Conservation (phyloP, 2,888 invertebrate genomes). For the Sarcophaga variegata region DNA sequence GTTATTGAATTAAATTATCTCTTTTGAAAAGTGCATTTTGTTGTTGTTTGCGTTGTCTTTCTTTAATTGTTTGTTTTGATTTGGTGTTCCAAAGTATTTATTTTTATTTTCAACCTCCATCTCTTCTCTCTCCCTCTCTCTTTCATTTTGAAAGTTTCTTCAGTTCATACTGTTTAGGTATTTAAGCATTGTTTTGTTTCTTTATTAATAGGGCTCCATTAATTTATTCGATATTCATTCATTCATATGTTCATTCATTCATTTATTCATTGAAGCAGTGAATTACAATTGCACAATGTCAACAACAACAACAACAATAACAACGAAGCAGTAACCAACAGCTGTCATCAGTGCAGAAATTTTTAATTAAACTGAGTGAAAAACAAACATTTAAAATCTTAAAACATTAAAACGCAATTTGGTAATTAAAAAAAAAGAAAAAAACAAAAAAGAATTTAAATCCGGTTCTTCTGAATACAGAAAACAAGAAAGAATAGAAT, state of each 20-base stretch:
- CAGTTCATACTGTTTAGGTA: constrained; percentile 22
- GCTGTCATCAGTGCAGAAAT: constrained; percentile 26
- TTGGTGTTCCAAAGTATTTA: background rate
- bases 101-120: background rate
- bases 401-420: background rate
- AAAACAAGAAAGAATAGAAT: background rate
- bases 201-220: constrained; percentile 40
- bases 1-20: background rate
- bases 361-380: constrained; percentile 1
- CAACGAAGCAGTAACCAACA: background rate
- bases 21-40: background rate
- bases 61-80: constrained; percentile 5
- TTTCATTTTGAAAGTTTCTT: background rate
- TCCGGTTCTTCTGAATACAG: background rate
- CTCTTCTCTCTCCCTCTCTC: background rate
- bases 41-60: background rate
- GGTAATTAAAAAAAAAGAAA: background rate
- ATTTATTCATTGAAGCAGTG: background rate
- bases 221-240: constrained; percentile 42
- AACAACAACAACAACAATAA: background rate
- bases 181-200: constrained; percentile 32
- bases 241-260: constrained; percentile 29
- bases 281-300: constrained; percentile 51
- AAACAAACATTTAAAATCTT: background rate
- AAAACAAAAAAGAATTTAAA: background rate